Conservation (phyloP, 2,888 invertebrate genomes). For the Eurytoma californica region DNA sequence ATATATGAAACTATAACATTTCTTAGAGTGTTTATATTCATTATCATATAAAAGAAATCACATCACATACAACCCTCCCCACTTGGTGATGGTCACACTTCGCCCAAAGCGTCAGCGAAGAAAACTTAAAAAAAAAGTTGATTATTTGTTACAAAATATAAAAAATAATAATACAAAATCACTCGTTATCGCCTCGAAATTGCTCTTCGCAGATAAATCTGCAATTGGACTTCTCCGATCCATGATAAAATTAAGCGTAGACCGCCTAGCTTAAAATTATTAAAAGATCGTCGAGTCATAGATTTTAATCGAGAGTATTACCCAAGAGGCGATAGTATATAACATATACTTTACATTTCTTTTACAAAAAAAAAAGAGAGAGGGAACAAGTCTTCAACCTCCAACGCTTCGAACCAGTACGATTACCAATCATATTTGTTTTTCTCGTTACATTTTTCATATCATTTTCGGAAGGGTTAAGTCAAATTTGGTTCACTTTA, state of each 20-base stretch:
- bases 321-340: conserved; percentile 38
- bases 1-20: conserved; percentile 75
- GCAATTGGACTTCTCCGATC: conserved; percentile 38
- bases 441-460: conserved; percentile 40
- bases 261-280: conserved; percentile 72
- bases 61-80: conserved; percentile 73
- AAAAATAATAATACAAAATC: conserved; percentile 55
- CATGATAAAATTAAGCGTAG: conserved; percentile 69
- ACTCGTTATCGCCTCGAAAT: conserved; percentile 35
- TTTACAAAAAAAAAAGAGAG: conserved; percentile 55
- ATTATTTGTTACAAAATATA: conserved; percentile 53
- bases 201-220: conserved; percentile 1
- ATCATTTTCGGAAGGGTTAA: conserved; percentile 66
- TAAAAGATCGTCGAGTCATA: conserved; percentile 59
- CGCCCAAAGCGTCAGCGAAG: conserved; percentile 55
- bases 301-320: conserved; percentile 53
- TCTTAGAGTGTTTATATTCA: conserved; percentile 73
- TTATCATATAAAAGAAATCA: conserved; percentile 75
- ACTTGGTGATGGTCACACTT: conserved; percentile 58
- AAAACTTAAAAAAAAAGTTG: conserved; percentile 53
- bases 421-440: conserved; percentile 54
- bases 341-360: conserved; percentile 50
- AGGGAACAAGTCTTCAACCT: conserved; percentile 54
- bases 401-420: conserved; percentile 57
- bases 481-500: conserved; percentile 69